A percentile compares a stretch with the other conserved stretches of the same genome.
Conservation (phyloP, 2,113 vertebrate genomes). For the Phalacrocorax pelagicus region DNA sequence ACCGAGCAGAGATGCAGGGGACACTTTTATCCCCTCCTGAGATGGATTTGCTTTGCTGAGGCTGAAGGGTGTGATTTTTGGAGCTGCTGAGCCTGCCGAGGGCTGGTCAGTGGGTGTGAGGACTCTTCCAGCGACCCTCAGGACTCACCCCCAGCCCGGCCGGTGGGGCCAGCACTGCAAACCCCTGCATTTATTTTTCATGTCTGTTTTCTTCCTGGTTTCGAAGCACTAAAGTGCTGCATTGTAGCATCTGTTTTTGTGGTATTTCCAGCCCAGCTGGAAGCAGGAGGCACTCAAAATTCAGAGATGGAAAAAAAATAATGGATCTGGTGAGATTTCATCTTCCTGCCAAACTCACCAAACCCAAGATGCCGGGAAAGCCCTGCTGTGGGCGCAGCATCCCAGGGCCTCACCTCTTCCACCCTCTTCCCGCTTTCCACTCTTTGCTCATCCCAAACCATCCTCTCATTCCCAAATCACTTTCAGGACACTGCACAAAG, state of each 20-base stretch:
- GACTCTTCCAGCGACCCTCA: background rate
- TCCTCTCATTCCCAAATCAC: background rate
- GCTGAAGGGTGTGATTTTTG: background rate
- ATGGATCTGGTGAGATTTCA: background rate
- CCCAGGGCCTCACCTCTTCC: background rate
- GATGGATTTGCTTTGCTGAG: background rate
- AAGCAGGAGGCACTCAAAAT: constrained; percentile 32
- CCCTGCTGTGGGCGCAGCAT: background rate
- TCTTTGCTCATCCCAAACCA: background rate
- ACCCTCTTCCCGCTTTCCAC: background rate
- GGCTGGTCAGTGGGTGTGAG: background rate
- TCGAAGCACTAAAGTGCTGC: background rate
- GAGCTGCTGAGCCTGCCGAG: background rate
- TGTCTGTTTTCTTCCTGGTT: background rate
- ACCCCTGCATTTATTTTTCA: background rate
- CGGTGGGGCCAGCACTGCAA: background rate
- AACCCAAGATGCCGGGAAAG: background rate
- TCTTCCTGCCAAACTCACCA: constrained; percentile 23
- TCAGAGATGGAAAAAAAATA: background rate
- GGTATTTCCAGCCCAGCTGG: constrained; percentile 59
- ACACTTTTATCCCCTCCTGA: background rate
- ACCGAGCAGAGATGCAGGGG: background rate
- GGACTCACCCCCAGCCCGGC: background rate
- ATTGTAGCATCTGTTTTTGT: constrained; percentile 45
- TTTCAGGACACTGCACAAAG: background rate